phyloP scores from a whole-genome alignment of 2,888 invertebrate genomes.

The Chalcis sispes region DNA sequence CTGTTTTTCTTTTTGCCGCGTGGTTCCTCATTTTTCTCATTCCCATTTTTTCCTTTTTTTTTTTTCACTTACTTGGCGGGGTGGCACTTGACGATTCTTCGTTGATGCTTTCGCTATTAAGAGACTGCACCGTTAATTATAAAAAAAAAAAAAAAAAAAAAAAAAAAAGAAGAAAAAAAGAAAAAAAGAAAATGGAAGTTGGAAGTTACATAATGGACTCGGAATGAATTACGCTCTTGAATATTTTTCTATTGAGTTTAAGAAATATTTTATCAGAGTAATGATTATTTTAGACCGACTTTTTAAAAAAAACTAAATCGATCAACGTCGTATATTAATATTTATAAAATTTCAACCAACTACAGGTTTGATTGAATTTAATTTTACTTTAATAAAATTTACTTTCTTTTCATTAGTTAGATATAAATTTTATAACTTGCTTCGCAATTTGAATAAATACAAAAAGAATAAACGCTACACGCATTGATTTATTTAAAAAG shows the following conservation, averaged over 20 bases:
- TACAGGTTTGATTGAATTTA: too few species aligned
- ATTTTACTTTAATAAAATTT: too few species aligned
- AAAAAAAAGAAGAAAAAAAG: slow-evolving; percentile 7
- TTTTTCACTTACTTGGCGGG: background rate
- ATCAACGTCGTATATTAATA: too few species aligned
- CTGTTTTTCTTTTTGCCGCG: slow-evolving; percentile 28
- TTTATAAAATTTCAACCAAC: too few species aligned
- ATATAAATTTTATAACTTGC: too few species aligned
- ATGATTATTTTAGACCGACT: too few species aligned
- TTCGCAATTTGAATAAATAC: too few species aligned
- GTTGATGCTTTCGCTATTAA: slow-evolving; percentile 15
- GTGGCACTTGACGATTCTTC: slow-evolving; percentile 1
- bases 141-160: background rate
- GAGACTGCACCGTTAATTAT: slow-evolving; percentile 14
- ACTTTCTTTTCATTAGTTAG: too few species aligned
- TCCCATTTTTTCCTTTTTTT: background rate
- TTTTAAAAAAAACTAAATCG: too few species aligned
- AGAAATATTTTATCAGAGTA: background rate
- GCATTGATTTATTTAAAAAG: too few species aligned
- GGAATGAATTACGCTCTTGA: slow-evolving; percentile 19
- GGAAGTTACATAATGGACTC: background rate
- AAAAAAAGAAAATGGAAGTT: too few species aligned
- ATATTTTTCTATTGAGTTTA: slow-evolving; percentile 3
- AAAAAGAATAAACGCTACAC: too few species aligned
- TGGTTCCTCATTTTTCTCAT: background rate